A percentile compares a stretch with the other conserved stretches of the same genome.
phyloP scores from a whole-genome alignment of 2,113 vertebrate species.

The Nycticryphes semicollaris region DNA sequence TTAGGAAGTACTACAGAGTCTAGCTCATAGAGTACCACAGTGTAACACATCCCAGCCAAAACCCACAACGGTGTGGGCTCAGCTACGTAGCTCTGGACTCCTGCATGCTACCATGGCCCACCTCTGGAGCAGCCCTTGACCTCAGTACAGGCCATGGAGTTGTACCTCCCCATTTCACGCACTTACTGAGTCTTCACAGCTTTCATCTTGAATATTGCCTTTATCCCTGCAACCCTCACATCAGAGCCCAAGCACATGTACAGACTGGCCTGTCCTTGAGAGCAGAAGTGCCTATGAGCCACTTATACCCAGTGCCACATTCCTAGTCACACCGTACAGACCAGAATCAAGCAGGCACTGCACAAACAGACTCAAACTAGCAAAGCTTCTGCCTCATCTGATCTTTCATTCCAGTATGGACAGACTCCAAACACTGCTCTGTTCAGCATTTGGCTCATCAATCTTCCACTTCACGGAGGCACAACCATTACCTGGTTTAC shows the following conservation, averaged over 20 bases:
- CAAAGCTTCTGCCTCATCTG: background rate
- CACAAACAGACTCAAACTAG: background rate
- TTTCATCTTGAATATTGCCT: background rate
- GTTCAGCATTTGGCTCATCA: background rate
- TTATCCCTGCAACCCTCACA: background rate
- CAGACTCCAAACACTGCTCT: background rate
- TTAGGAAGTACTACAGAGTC: background rate
- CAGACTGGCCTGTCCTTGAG: background rate
- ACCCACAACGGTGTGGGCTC: accelerated
- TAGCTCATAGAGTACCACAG: background rate
- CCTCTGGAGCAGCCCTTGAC: background rate
- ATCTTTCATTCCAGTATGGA: background rate
- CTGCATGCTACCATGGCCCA: background rate
- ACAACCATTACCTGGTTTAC: background rate
- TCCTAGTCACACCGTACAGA: background rate
- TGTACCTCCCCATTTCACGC: background rate
- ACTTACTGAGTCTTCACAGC: background rate
- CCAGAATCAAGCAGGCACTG: background rate
- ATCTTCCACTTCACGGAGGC: background rate
- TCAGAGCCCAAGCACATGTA: background rate
- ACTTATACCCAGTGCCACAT: background rate
- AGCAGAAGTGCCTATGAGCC: background rate
- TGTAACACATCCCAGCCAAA: background rate
- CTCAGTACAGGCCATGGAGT: background rate
- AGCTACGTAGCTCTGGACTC: background rate